These are phyloP conservation scores for Pelecanus crispus DNA, from an alignment of 2,113 vertebrate genomes.

Conservation along the genomic window DNA sequence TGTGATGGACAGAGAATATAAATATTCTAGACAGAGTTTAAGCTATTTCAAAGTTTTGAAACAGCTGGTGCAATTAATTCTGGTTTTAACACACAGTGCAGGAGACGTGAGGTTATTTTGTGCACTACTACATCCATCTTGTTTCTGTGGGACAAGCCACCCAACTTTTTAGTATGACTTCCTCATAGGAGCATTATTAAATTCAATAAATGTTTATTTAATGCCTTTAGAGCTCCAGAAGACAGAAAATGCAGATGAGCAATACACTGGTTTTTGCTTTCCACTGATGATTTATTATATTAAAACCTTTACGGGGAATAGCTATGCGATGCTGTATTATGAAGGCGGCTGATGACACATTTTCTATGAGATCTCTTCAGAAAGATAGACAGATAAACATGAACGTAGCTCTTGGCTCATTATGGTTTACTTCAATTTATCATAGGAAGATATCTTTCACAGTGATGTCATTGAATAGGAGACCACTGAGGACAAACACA, in stretches of 20 bases:
- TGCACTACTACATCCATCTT: background rate
- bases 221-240: background rate
- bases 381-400: background rate
- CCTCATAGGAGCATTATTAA: background rate
- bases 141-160: background rate
- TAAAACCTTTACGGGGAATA: background rate
- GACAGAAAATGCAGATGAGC: background rate
- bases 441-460: background rate
- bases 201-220: background rate
- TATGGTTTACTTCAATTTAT: background rate
- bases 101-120: background rate
- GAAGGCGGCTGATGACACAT: background rate
- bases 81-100: background rate
- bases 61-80: background rate
- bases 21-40: background rate
- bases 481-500: background rate
- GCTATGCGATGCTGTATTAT: background rate
- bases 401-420: background rate
- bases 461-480: background rate
- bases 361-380: background rate
- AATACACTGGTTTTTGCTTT: background rate
- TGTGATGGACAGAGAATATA: background rate
- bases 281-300: background rate
- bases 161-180: background rate
- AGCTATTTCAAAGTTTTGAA: background rate